phyloP scores from a whole-genome alignment of 2,797 vertebrate species.

The Gymnothorax reevesii region DNA sequence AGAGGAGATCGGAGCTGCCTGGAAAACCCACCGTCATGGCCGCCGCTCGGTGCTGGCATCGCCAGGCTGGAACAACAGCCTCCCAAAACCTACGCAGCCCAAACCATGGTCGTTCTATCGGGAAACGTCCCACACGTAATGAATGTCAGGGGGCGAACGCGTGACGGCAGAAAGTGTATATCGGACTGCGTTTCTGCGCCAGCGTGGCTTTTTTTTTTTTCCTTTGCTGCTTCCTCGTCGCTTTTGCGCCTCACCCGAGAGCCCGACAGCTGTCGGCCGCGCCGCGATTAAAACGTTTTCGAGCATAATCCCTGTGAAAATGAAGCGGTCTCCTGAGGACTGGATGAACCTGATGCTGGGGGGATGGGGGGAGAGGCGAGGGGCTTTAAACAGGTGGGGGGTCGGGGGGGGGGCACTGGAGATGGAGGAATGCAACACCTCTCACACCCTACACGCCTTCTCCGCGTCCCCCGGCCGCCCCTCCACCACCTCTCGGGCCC shows the following conservation, averaged over 20 bases:
- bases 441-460: slow-evolving; percentile 47
- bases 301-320: slow-evolving; percentile 74
- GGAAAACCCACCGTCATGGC: background rate
- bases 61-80: background rate
- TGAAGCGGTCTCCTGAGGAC: slow-evolving; percentile 69
- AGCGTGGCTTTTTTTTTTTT: background rate
- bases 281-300: slow-evolving; percentile 72
- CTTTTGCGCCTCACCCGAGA: background rate
- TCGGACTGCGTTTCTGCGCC: too few relatives aligned
- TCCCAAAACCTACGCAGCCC: background rate
- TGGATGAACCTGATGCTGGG: slow-evolving; percentile 55
- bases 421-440: slow-evolving; percentile 63
- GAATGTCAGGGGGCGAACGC: background rate
- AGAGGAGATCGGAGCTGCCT: background rate
- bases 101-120: background rate
- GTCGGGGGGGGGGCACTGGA: slow-evolving; percentile 53
- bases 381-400: slow-evolving; percentile 50
- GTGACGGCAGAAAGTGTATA: background rate
- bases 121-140: background rate
- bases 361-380: slow-evolving; percentile 47
- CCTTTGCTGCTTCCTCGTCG: background rate
- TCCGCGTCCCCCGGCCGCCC: slow-evolving; percentile 6
- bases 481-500: slow-evolving; percentile 37
- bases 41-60: background rate
- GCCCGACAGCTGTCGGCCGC: slow-evolving; percentile 18